A percentile compares a stretch with the other conserved stretches of the same genome.
Evolutionary conservation across 2,888 invertebrate genomes (phyloP).

Genomic region (Plusia festucae): DNA sequence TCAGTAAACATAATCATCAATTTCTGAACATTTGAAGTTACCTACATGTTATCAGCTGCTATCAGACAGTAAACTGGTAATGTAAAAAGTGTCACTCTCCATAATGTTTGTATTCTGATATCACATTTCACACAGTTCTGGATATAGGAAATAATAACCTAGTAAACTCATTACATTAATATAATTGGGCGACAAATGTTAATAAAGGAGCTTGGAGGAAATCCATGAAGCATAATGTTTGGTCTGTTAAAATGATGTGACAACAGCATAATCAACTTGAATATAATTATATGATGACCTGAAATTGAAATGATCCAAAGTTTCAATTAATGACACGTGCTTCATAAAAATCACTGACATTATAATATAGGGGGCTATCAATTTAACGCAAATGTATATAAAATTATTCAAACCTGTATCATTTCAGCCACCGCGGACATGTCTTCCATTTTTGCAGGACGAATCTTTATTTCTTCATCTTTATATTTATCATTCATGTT

Average conservation of each 20-base stretch:
- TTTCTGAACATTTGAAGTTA: conserved; percentile 30
- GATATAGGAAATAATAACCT: conserved; percentile 26
- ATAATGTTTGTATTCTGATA: conserved; percentile 49
- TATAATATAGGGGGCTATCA: neutral
- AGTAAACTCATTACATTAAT: conserved; percentile 27
- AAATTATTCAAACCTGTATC: conserved; percentile 83
- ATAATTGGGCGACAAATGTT: conserved; percentile 17
- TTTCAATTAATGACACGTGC: no score
- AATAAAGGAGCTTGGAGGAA: neutral
- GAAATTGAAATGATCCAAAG: no score
- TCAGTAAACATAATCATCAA: no score
- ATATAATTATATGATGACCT: no score
- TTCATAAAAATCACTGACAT: no score
- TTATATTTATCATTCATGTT: conserved; percentile 65
- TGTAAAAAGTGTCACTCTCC: conserved; percentile 26
- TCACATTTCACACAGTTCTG: no score
- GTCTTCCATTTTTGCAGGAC: conserved; percentile 86
- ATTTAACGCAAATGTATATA: neutral
- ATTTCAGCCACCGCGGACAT: conserved; percentile 87
- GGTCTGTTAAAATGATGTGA: no score
- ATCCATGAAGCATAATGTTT: neutral
- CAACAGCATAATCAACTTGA: no score
- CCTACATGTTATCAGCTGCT: conserved; percentile 35
- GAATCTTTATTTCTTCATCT: conserved; percentile 71
- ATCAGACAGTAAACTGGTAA: conserved; percentile 37